Percentiles rank a stretch among this genome's conserved stretches.
phyloP scores from a whole-genome alignment of 2,113 vertebrate species.

The Hepsetus odoe region DNA sequence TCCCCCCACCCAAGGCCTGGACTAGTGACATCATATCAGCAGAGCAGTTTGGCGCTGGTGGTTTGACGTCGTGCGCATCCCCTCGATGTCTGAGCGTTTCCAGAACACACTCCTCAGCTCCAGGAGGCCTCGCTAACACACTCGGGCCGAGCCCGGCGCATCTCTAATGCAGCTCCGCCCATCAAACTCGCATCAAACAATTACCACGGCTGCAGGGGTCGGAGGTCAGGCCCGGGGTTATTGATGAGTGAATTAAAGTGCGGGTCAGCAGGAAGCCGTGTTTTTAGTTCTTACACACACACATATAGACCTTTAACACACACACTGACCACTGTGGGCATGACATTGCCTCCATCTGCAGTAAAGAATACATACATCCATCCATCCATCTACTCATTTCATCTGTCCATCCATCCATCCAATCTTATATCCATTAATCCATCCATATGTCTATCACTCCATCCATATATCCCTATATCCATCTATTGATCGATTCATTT shows the following conservation, averaged over 20 bases:
- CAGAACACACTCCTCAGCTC: slow-evolving; percentile 47
- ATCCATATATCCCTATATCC: too few relatives aligned
- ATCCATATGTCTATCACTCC: too few relatives aligned
- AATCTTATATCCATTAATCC: too few relatives aligned
- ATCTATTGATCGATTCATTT: too few relatives aligned
- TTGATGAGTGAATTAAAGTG: slow-evolving; percentile 80
- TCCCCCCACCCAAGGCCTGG: neutral
- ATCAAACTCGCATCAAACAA: slow-evolving; percentile 78
- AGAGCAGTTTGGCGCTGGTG: neutral
- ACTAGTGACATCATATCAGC: slow-evolving; percentile 16
- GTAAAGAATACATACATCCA: too few relatives aligned
- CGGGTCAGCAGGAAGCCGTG: slow-evolving; percentile 77
- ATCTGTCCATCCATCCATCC: too few relatives aligned
- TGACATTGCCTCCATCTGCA: too few relatives aligned
- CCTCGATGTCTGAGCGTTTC: slow-evolving; percentile 30
- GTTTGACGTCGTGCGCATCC: neutral
- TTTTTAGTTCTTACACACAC: slow-evolving; percentile 37
- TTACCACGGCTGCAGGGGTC: slow-evolving; percentile 71
- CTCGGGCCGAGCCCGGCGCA: neutral
- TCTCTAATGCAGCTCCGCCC: slow-evolving; percentile 66
- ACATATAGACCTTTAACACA: slow-evolving; percentile 61
- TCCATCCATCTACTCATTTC: too few relatives aligned
- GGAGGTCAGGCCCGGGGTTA: slow-evolving; percentile 73
- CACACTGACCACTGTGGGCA: neutral
- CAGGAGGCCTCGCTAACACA: neutral